Evolutionary conservation across 2,797 vertebrate species (phyloP).

Genomic region (Sebastolobus altivelis): DNA sequence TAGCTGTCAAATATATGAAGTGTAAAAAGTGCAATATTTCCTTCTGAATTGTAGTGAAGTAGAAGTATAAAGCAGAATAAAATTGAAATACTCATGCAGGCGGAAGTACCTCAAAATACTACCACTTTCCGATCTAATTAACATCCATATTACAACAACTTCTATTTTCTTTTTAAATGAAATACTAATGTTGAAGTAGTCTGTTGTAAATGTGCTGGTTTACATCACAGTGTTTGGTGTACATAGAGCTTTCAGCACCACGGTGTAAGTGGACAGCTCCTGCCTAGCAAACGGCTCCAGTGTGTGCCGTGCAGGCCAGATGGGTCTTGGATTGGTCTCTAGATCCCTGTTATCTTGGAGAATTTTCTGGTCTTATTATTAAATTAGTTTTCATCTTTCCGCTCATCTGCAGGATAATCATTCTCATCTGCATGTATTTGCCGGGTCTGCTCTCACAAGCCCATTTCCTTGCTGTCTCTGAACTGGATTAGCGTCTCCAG

Average conservation of each 20-base stretch:
- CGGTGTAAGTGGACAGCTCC: constrained; percentile 58
- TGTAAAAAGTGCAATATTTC: background rate
- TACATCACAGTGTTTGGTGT: constrained; percentile 13
- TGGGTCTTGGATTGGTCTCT: constrained; percentile 75
- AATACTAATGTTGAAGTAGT: background rate
- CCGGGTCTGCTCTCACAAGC: constrained; percentile 74
- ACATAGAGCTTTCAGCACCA: constrained; percentile 56
- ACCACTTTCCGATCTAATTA: background rate
- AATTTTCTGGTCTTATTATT: constrained; percentile 83
- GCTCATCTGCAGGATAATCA: constrained; percentile 82
- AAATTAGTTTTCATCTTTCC: constrained; percentile 82
- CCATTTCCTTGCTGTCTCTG: constrained; percentile 78
- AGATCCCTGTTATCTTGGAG: constrained; percentile 78
- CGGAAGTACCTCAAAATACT: background rate
- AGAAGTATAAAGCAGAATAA: background rate
- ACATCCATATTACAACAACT: background rate
- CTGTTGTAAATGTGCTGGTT: constrained; percentile 6
- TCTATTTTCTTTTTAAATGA: background rate
- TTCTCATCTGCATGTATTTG: constrained; percentile 78
- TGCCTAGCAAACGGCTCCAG: constrained; percentile 37
- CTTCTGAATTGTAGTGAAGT: background rate
- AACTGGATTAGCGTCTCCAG: constrained; percentile 80
- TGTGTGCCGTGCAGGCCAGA: constrained; percentile 64
- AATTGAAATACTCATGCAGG: too few relatives aligned
- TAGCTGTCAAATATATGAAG: background rate